Evolutionary conservation across 1,140 invertebrate species (phyloP), one percentile per base, ranked within the genome.

Genomic region (Liolophura sinensis): DNA sequence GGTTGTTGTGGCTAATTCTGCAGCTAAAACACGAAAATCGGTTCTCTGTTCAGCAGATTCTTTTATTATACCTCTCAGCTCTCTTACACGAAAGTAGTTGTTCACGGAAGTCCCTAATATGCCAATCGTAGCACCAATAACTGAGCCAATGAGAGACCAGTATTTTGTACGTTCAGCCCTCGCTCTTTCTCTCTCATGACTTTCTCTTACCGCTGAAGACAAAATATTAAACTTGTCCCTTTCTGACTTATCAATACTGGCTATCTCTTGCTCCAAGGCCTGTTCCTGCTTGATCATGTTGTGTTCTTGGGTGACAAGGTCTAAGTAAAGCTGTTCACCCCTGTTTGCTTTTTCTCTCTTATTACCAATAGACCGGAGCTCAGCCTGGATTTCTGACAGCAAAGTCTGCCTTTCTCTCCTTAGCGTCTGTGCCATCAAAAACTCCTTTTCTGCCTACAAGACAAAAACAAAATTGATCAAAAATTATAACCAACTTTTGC

Each of bases 91-190:
- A 20, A 90, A 77, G 61, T 87, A 83, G 73, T 90, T 91, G 74
- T 89, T 90, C 31, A 91, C 84, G 5, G 89, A 88, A 7, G 88
- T 89, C 40, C 89, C 90, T 7, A 89, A 76, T 68, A 91, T 89
- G 22, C 90, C 91, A 9, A 91, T 84, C 0, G 88, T 78, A 40
- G 90, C 90, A 22, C 91, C 91, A 52, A 90, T 78, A 70, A 91
- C 83, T 7, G 90, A 92, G 18, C 90, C 91, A 24, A 91, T 88
- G 56, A 92, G 87, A 60, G 90, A 91, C 90, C 90, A 91, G 75
- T 92, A 92, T 80, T 92, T 92, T 63, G 91, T 92, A 70, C 89
- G 85, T 78, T 92, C 90, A 16, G 90, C 89, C 76, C 91, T 89
- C 3, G 90, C 88, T 54, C 90, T 78, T 79, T 92, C 91, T 67